Base-by-base conservation (phyloP, 2,113 vertebrate species). In the Hipposideros armiger region DNA sequence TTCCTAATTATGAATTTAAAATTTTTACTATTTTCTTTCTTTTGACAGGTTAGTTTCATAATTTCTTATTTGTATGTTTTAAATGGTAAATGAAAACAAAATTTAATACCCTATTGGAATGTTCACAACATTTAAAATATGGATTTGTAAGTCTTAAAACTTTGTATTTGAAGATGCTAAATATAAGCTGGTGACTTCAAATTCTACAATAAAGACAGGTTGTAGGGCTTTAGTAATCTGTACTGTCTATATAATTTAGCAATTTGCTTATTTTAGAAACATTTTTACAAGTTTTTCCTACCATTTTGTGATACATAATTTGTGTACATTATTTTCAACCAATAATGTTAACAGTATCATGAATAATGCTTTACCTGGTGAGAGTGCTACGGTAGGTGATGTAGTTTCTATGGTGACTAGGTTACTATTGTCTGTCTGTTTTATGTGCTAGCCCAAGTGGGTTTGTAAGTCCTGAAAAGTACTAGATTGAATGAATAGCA, bases 261-360 rank as follows among this genome's bases (percentile, higher is more conserved):
- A 24, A 91, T 88, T 93, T 81, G 64, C 74, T 91, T 84, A 89
- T 83, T 95, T 95, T 60, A 83, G 52, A 82, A 91, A 95, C 30
- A 60, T 82, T 85, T 94, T 94, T 87, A 30, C 66, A 50, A 73
- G 54, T 73, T 74, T 97, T 87, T 13, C 24, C 26, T 30, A 94
- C 40, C 22, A 89, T 70, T 52, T 91, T 92, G 69, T 96, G 73
- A 85, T 58, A 66, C 32, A 42, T 88, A 76, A 76, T 74, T 90
- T 95, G 67, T 45, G 22, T 64, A 58, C n/a, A 67, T 90, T 80
- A 95, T 91, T 96, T 96, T 94, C 64, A 83, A 80, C 30, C n/a
- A 96, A 66, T 87, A 62, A 54, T 80, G 32, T 66, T 82, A 83
- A 85, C 80, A 92, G 45, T 83, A 76, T 88, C 32, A 58, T 62